Conservation (phyloP, 2,888 invertebrate species). For the Plebejus melissa region DNA sequence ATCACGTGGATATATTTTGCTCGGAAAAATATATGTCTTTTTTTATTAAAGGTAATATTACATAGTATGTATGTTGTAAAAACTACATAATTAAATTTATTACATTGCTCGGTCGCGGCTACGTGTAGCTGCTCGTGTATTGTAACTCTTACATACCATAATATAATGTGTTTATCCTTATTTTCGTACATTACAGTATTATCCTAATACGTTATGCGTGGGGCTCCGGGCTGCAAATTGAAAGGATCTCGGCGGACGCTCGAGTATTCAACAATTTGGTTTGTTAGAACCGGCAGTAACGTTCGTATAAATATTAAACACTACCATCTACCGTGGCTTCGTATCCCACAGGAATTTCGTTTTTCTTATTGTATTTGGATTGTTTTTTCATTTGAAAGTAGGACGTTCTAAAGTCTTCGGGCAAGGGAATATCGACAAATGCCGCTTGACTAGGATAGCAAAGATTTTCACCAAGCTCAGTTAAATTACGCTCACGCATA, state of each 20-base stretch:
- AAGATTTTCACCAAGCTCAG: too few species aligned
- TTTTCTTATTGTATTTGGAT: background rate
- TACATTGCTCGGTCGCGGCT: background rate
- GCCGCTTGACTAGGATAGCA: too few species aligned
- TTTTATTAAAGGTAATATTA: too few species aligned
- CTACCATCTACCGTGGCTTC: background rate
- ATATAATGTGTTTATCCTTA: background rate
- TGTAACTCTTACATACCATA: background rate
- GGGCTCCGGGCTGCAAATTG: background rate
- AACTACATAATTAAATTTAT: too few species aligned
- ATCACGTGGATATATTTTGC: too few species aligned
- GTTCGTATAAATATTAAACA: background rate
- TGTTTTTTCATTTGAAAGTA: background rate
- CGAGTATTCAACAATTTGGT: slow-evolving; percentile 1
- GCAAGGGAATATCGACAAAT: too few species aligned
- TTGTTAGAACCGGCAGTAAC: background rate
- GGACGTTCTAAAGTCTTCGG: too few species aligned
- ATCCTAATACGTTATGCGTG: background rate
- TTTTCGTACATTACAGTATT: background rate
- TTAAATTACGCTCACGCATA: too few species aligned
- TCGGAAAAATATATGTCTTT: too few species aligned
- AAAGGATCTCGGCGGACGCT: background rate
- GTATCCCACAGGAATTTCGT: background rate
- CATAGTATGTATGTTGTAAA: too few species aligned
- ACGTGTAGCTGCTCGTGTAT: background rate